Evolutionary conservation across 2,888 invertebrate genomes (phyloP).

Genomic region (Poecilobothrus nobilitatus): DNA sequence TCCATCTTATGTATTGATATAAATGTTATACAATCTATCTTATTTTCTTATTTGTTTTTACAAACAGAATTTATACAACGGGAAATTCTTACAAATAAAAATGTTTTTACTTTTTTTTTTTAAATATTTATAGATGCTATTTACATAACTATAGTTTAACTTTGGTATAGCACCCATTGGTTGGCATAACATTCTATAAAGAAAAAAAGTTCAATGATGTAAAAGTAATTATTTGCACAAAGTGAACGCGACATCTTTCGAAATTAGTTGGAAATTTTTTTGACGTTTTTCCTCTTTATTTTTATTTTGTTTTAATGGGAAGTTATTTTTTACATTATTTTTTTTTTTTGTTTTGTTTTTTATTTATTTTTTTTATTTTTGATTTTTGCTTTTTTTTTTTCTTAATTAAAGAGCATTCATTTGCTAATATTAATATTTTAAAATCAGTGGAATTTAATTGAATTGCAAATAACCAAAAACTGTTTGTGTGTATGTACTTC

Average conservation of each 20-base stretch:
- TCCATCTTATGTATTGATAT: too few relatives aligned
- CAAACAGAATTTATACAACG: too few relatives aligned
- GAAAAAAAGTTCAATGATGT: not conserved
- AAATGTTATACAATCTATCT: too few relatives aligned
- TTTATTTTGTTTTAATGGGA: not conserved
- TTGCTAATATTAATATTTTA: not conserved
- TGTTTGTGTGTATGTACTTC: too few relatives aligned
- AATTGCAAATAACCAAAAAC: slow-evolving; percentile 1
- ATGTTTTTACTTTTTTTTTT: not conserved
- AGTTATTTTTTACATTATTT: not conserved
- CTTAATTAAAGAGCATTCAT: not conserved
- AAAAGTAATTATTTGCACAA: slow-evolving; percentile 4
- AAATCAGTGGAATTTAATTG: not conserved
- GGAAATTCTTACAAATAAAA: too few relatives aligned
- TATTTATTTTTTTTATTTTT: not conserved
- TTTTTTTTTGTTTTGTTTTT: not conserved
- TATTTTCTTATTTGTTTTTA: too few relatives aligned
- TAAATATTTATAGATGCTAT: not conserved
- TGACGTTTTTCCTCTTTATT: not conserved
- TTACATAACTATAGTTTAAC: not conserved
- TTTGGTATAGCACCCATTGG: not conserved
- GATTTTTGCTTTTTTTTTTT: not conserved
- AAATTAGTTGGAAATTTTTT: not conserved
- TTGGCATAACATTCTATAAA: too few relatives aligned
- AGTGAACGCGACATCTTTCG: not conserved